Evolutionary conservation across 2,797 vertebrate species (phyloP).

Genomic region (Epinephelus coioides): DNA sequence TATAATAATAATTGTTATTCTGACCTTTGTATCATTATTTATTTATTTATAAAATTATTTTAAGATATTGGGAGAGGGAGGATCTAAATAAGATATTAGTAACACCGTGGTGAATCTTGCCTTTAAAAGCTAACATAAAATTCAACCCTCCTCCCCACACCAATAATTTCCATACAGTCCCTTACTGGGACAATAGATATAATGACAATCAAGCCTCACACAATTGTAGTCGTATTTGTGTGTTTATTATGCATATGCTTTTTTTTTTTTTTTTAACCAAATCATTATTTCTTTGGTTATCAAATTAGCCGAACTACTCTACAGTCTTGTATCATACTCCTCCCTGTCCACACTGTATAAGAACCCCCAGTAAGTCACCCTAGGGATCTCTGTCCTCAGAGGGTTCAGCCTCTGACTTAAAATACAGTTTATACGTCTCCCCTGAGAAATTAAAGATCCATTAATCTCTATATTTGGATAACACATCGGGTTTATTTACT

Average conservation of each 20-base stretch:
- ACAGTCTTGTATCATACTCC: neutral
- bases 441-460: neutral
- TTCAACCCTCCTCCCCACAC: neutral
- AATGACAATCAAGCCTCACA: no score
- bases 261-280: neutral
- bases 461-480: neutral
- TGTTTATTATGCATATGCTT: neutral
- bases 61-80: neutral
- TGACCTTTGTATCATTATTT: no score
- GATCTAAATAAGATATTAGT: neutral
- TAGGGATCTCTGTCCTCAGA: neutral
- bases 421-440: neutral
- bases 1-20: no score
- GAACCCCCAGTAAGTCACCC: neutral
- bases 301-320: neutral
- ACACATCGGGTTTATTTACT: neutral
- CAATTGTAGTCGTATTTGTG: neutral
- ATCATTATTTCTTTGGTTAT: neutral
- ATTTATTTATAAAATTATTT: neutral
- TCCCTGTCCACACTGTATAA: no score
- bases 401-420: neutral
- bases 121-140: neutral
- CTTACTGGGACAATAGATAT: no score
- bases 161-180: no score
- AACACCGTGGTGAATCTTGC: neutral